A percentile compares a stretch with the other conserved stretches of the same genome.
Evolutionary conservation across 2,888 invertebrate species (phyloP).

Genomic region (Eulithis testata): DNA sequence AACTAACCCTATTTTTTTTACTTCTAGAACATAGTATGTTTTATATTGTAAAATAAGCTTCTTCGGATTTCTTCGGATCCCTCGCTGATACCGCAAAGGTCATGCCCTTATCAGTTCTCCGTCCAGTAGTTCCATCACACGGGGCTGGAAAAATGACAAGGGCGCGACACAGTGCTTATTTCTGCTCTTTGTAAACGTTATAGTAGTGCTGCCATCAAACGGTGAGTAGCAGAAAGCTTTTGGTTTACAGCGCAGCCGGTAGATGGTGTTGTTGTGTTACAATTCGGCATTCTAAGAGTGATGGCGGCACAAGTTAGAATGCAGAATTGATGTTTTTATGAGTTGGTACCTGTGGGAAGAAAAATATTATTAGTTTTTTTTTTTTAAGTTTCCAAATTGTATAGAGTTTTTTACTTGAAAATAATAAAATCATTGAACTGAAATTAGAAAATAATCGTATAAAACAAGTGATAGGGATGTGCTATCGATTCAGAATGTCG

Average conservation of each 20-base stretch:
- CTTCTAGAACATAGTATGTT: too few species aligned
- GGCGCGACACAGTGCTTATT: conserved; percentile 81
- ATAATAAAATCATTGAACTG: too few species aligned
- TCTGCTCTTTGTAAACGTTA: conserved; percentile 16
- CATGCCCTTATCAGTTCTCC: conserved; percentile 99
- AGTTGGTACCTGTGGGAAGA: conserved; percentile 23
- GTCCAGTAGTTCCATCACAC: conserved; percentile 94
- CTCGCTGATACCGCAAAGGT: conserved; percentile 69
- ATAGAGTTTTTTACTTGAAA: too few species aligned
- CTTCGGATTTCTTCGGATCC: conserved; percentile 28
- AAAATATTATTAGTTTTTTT: conserved; percentile 7
- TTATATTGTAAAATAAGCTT: too few species aligned
- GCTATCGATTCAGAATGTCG: too few species aligned
- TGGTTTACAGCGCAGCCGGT: conserved; percentile 20
- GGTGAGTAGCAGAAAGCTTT: conserved; percentile 46
- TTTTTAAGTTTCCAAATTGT: neutral
- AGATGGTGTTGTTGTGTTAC: conserved; percentile 51
- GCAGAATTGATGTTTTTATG: conserved; percentile 46
- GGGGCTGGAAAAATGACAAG: conserved; percentile 98
- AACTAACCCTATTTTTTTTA: too few species aligned
- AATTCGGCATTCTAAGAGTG: conserved; percentile 57
- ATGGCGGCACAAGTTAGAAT: conserved; percentile 53
- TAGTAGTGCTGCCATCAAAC: conserved; percentile 51
- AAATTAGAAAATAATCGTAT: too few species aligned
- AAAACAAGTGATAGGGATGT: too few species aligned